phyloP scores from a whole-genome alignment of 2,113 vertebrate species.

The Gila orcuttii region DNA sequence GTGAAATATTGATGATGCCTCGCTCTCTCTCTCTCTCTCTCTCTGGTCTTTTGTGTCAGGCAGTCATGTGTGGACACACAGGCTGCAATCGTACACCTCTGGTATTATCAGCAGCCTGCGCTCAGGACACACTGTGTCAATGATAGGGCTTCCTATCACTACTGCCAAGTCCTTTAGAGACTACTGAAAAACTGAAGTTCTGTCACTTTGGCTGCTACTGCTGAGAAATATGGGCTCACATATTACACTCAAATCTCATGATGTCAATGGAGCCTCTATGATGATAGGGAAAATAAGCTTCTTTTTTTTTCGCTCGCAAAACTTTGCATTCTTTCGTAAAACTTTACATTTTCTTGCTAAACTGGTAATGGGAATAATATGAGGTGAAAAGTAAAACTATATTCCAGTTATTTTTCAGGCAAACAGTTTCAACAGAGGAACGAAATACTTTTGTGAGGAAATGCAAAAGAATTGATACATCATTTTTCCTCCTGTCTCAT shows the following conservation, averaged over 20 bases:
- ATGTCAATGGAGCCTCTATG: not conserved
- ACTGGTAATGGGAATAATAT: not conserved
- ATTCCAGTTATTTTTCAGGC: not conserved
- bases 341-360: not conserved
- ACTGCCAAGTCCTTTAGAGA: not conserved
- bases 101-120: conserved; percentile 53
- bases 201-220: not conserved
- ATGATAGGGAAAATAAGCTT: not conserved
- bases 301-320: too few relatives aligned
- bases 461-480: too few relatives aligned
- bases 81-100: conserved; percentile 66
- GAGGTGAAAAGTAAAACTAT: not conserved
- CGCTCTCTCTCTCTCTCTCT: conserved; percentile 55
- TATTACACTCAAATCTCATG: not conserved
- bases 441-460: too few relatives aligned
- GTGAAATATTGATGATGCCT: conserved; percentile 70
- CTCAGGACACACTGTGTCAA: conserved; percentile 41
- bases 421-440: not conserved
- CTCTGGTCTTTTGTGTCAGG: conserved; percentile 59
- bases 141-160: conserved; percentile 45
- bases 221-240: conserved; percentile 14
- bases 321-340: too few relatives aligned
- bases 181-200: not conserved
- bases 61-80: conserved; percentile 46
- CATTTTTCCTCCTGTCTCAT: too few relatives aligned